A percentile compares a stretch with the other conserved stretches of the same genome.
phyloP scores from a whole-genome alignment of 2,888 invertebrate genomes.

The Campaea margaritaria region DNA sequence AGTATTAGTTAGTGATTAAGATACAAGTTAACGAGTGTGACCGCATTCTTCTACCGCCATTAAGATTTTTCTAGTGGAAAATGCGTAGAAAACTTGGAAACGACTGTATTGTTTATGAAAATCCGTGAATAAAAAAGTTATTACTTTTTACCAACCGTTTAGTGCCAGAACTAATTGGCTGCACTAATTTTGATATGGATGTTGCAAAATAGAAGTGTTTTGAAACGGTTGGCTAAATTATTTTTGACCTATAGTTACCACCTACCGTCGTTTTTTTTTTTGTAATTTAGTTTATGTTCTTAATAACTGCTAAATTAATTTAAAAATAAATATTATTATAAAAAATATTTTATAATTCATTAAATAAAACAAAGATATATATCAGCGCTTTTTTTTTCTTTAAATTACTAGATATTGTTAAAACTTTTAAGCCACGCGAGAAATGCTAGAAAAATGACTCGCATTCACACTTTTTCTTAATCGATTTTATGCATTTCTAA shows the following conservation, averaged over 20 bases:
- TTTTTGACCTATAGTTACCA: neutral
- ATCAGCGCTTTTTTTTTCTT: too few relatives aligned
- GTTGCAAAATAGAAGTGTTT: slow-evolving; percentile 9
- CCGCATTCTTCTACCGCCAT: slow-evolving; percentile 35
- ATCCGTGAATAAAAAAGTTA: slow-evolving; percentile 15
- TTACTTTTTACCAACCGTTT: slow-evolving; percentile 26
- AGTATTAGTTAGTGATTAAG: slow-evolving; percentile 49
- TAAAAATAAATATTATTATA: too few relatives aligned
- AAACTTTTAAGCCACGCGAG: too few relatives aligned
- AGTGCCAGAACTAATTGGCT: slow-evolving; percentile 26
- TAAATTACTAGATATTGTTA: too few relatives aligned
- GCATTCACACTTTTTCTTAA: slow-evolving; percentile 1
- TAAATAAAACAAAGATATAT: too few relatives aligned
- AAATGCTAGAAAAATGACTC: neutral
- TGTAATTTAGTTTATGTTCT: too few relatives aligned
- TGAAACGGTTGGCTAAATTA: neutral
- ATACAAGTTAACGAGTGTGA: slow-evolving; percentile 46
- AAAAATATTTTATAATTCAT: too few relatives aligned
- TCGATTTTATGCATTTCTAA: slow-evolving; percentile 26
- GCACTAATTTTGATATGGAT: slow-evolving; percentile 31
- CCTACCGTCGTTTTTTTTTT: too few relatives aligned
- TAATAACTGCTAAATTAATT: too few relatives aligned
- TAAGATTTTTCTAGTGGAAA: slow-evolving; percentile 22
- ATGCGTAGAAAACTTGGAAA: slow-evolving; percentile 25
- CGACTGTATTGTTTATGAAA: slow-evolving; percentile 27